Base-by-base conservation (phyloP, 2,113 vertebrate species). In the Heterocephalus glaber region DNA sequence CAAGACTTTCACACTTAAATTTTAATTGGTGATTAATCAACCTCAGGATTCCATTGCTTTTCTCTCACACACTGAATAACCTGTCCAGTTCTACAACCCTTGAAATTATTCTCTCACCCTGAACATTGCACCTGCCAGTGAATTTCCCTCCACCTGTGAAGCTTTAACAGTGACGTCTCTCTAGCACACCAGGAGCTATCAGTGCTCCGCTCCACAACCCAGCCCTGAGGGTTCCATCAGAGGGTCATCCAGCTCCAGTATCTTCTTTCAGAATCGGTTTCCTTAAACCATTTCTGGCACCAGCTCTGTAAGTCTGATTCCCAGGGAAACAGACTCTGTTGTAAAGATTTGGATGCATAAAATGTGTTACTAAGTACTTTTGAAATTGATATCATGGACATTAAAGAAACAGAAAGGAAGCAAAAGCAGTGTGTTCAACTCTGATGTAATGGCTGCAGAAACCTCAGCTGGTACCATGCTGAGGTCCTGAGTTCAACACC, bases 1-100 rank as follows among this genome's bases (percentile, higher is more conserved):
- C 68, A 92, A 47, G 3, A 38, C 83, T 94, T 90, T 87, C 63
- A 90, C 14, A 70, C 68, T 92, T 90, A 87, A 92, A 54, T 26
- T 90, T 94, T 94, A 96, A 95, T 72, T 92, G 66, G 68, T 93
- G 87, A 61, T 93, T 91, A 94, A 86, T 94, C 54, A 90, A 19
- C 35, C 35, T 70, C 54, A 60, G 52, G 49, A 44, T 68, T 94
- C 47, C 41, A 92, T 81, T 92, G 11, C 52, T 77, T 93, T 63
- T 80, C 77, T 95, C 35, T 7, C 77, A 61, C 56, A 72, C 19
- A 33, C 11, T 86, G 54, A 86, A 47, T 90, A 90, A 70, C 5
- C 28, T 52, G 54, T 86, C 49, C 76, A 70, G 3, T 82, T 81
- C 66, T 44, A 54, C 28, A 95, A 33, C 83, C 35, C 76, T 86